Evolutionary conservation across 2,113 vertebrate species (phyloP).

Genomic region (Tiliqua scincoides): DNA sequence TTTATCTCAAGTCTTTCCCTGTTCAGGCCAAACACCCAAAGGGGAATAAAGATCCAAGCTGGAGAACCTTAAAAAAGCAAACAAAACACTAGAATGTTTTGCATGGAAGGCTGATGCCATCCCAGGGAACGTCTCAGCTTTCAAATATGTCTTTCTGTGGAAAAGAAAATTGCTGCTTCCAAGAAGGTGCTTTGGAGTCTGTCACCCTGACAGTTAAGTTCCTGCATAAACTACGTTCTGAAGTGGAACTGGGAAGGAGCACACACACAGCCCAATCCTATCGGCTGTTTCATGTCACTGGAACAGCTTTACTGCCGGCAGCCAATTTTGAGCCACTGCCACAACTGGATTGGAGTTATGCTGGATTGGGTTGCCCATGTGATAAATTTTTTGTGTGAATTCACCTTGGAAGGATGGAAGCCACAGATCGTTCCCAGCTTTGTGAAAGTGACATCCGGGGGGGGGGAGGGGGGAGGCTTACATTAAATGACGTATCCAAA

Average conservation of each 20-base stretch:
- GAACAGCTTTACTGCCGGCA: too few relatives aligned
- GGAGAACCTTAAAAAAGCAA: conserved; percentile 16
- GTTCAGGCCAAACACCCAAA: conserved; percentile 22
- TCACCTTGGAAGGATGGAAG: not conserved
- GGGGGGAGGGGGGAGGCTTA: not conserved
- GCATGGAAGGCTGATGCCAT: not conserved
- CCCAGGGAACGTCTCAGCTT: not conserved
- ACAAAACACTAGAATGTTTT: conserved; percentile 4
- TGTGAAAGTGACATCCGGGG: not conserved
- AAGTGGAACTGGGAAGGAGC: not conserved
- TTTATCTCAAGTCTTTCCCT: conserved; percentile 60
- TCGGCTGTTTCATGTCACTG: too few relatives aligned
- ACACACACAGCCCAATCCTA: too few relatives aligned
- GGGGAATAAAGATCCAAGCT: conserved; percentile 35
- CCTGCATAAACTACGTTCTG: not conserved
- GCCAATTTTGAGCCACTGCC: too few relatives aligned
- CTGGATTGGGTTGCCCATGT: too few relatives aligned
- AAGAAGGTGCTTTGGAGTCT: not conserved
- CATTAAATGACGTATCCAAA: not conserved
- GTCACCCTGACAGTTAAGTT: not conserved
- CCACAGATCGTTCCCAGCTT: not conserved
- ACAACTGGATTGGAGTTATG: too few relatives aligned
- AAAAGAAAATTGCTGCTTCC: not conserved
- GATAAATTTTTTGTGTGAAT: not conserved
- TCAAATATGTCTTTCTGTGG: not conserved